Percentiles rank a stretch among this genome's conserved stretches.
These are phyloP conservation scores for Ispidina lecontei DNA, from an alignment of 2,797 vertebrate genomes.

Conservation along the genomic window DNA sequence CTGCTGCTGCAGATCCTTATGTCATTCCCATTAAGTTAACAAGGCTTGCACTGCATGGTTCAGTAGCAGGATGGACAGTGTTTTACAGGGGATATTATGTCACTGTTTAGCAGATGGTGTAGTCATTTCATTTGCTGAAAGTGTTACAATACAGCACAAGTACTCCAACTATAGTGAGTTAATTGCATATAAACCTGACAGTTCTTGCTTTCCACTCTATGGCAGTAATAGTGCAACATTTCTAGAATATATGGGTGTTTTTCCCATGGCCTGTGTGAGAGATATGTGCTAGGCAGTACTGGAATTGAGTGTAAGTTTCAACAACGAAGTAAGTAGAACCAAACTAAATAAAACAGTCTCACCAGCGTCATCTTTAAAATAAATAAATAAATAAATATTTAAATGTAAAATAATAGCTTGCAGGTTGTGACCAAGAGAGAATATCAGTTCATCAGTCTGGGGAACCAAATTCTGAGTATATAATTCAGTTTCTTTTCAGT, in stretches of 20 bases:
- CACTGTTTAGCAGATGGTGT: background rate
- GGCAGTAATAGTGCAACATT: background rate
- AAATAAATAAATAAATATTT: background rate
- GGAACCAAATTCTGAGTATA: background rate
- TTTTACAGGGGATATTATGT: background rate
- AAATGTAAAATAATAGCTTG: background rate
- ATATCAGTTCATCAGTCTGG: background rate
- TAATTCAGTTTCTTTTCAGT: background rate
- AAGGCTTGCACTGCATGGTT: background rate
- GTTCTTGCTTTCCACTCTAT: background rate
- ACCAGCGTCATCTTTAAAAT: background rate
- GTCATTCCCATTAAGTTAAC: slow-evolving; percentile 8
- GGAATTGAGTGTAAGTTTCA: background rate
- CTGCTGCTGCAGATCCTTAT: background rate
- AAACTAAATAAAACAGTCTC: background rate
- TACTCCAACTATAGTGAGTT: background rate
- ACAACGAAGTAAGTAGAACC: background rate
- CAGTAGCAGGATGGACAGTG: background rate
- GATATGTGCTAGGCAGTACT: background rate
- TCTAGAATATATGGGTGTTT: background rate
- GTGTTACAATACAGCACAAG: background rate
- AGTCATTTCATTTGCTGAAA: slow-evolving; percentile 23
- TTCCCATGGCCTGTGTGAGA: background rate
- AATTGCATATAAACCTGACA: slow-evolving; percentile 15
- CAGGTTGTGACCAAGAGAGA: background rate